Base-by-base conservation (phyloP, 2,113 vertebrate genomes). In the Crotalus tigris region DNA sequence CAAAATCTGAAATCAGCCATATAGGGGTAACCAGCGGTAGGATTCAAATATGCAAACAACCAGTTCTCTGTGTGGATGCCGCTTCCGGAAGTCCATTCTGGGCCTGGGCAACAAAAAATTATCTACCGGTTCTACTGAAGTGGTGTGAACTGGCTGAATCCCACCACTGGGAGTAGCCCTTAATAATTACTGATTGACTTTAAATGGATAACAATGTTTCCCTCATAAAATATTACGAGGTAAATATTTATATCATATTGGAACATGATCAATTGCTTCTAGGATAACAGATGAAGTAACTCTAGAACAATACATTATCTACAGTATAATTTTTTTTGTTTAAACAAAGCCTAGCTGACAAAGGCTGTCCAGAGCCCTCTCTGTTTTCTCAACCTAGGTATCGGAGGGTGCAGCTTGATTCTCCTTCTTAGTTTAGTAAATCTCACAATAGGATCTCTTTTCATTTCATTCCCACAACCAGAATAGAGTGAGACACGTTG, bases 201-300 rank as follows among this genome's bases (percentile, higher is more conserved):
- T 75, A 75, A 75, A 39, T 75, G n/a, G 5, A 15, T 75, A 75
- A 75, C n/a, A 75, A 19, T 2, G 19, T 39, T 81, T 81, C 15
- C 69, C 33, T 81, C 33, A 81, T 8, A 81, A 81, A 81, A 51
- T 51, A 51, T 85, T 89, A 55, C 11, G 24, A 51, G 29, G 55
- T 24, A 90, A 86, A 90, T 85, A 59, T 90, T 75, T 17, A 90
- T 81, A 53, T 53, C 39, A 90, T 86, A 61, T 85, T 51, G 33
- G 39, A 85, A 59, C 54, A 33, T 85, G 87, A 85, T 33, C 81
- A 75, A 53, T 59, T 51, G 69, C 26, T 92, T 92, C 88, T 55
- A 49, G 26, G 55, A 61, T 90, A 90, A 93, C 39, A 81, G 92
- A 85, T 86, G 59, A 93, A 90, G 53, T 61, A 90, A 85, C 54